Base-by-base conservation (phyloP, 2,888 invertebrate genomes). In the Orchesellides sinensis region DNA sequence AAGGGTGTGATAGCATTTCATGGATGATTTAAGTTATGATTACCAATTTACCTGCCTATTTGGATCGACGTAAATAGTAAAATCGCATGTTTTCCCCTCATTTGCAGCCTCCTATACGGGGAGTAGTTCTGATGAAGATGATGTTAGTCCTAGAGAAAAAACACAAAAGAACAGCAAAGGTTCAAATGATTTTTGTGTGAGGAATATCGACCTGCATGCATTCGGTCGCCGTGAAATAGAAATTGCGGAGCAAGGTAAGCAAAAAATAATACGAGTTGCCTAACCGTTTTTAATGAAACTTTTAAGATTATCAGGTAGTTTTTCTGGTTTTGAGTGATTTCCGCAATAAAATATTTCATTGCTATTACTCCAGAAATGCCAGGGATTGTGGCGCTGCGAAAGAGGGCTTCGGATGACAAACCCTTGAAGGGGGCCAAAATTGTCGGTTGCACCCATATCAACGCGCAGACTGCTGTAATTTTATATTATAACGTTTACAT, bases 371-470 rank as follows among this genome's bases (percentile, higher is more conserved):
- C 89, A 94, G 98, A 99, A 92, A 99, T 99, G 98, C 98, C 98
- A 0, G 98, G 98, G 0, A 96, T 99, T 83, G 96, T 98, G 94
- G 98, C 98, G 0, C 91, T 99, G 87, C 92, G 98, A 69, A 96
- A 96, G 89, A 92, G 98, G 84, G 98, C 98, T 0, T 93, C 94
- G 70, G 97, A 98, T 74, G 98, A 98, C 89, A 98, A 97, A 89
- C 98, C 98, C 0, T 90, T 99, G 88, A 96, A 96, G 90, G 97
- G 98, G 90, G 98, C 98, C 12, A 97, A 96, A 92, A 96, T 97
- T 86, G 97, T 98, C 66, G 98, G 98, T 35, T 99, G 98, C 91
- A 98, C 98, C 66, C 99, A 99, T 91, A 98, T 99, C 89, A 99
- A 98, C 91, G 98, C 98, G 52, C 99, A 99, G 91, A 98, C 98